Evolutionary conservation across 2,797 vertebrate species (phyloP), one percentile per base, ranked within the genome.

Genomic region (Spinus pinus): DNA sequence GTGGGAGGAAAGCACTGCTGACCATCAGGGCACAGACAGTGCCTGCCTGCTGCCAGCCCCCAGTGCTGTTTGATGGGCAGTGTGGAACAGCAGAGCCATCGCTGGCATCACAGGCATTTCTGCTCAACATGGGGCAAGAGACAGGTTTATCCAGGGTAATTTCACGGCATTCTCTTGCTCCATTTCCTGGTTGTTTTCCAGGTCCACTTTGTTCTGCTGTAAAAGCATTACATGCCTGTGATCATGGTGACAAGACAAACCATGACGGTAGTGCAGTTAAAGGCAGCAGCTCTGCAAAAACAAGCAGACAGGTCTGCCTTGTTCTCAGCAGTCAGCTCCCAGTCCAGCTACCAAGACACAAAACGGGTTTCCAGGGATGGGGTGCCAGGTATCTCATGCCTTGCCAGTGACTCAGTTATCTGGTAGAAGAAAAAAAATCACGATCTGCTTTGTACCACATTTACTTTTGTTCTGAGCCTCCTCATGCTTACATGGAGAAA

Each of bases 171-270:
- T 90, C 70, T 69, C 54, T 53, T 17, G 5, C 74, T 62, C 67
- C 35, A 39, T 94, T 90, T 93, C 71, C 91, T 62, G 70, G 80
- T 75, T 94, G 79, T 67, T 94, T 88, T 91, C 90, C 83, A 86
- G 87, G 87, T 83, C 61, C 53, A 54, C 77, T 91, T 53, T 78
- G 79, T 77, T 82, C 35, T 25, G 67, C 81, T 78, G 85, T 64
- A 66, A n/a, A 78, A 93, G 82, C 77, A 35, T 51, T 62, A 82
- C 7, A 10, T 53, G 92, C 54, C 85, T 69, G 78, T 86, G 82
- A 91, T 95, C 75, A 39, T 11, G 73, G 86, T 90, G 93, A 95
- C 88, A 92, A 81, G 90, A 81, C 56, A 8, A 10, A 75, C 51
- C 27, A 27, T 5, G 19, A 72, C 20, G 23, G 72, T 3, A 65